Percentiles rank a stretch among this genome's conserved stretches.
These are phyloP conservation scores for Euclidia mi DNA, from an alignment of 2,888 invertebrate genomes.

Conservation along the genomic window DNA sequence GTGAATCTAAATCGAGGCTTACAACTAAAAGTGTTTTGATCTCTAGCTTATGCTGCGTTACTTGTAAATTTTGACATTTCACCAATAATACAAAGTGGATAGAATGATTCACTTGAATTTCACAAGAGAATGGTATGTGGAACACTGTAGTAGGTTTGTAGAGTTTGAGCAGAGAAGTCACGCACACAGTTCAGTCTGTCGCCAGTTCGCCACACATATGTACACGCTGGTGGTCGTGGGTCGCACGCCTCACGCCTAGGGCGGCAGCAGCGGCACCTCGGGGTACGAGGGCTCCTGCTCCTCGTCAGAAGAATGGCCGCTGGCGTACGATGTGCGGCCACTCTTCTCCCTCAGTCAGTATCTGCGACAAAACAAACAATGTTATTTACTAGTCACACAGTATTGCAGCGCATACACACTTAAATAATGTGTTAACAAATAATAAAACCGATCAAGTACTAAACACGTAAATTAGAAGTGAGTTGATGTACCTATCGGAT, in stretches of 20 bases:
- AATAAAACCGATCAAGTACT: no score
- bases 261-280: conserved; percentile 75
- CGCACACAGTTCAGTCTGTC: conserved; percentile 24
- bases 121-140: not conserved
- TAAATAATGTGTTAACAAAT: no score
- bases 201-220: conserved; percentile 24
- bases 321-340: conserved; percentile 76
- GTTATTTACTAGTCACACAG: no score
- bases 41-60: conserved; percentile 40
- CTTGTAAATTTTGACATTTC: conserved; percentile 25
- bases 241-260: conserved; percentile 46
- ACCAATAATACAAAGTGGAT: not conserved
- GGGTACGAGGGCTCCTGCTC: conserved; percentile 74
- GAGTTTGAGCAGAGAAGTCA: conserved; percentile 36
- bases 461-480: no score
- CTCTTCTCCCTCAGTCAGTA: conserved; percentile 88
- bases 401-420: no score
- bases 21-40: conserved; percentile 49
- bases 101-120: conserved; percentile 20
- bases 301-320: conserved; percentile 85
- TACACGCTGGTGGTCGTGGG: conserved; percentile 23
- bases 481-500: no score
- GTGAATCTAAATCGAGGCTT: conserved; percentile 32
- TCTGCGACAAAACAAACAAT: conserved; percentile 55
- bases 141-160: not conserved